Evolutionary conservation across 1,140 invertebrate genomes (phyloP), one percentile per base, ranked within the genome.

Genomic region (Meloidogyne floridensis): DNA sequence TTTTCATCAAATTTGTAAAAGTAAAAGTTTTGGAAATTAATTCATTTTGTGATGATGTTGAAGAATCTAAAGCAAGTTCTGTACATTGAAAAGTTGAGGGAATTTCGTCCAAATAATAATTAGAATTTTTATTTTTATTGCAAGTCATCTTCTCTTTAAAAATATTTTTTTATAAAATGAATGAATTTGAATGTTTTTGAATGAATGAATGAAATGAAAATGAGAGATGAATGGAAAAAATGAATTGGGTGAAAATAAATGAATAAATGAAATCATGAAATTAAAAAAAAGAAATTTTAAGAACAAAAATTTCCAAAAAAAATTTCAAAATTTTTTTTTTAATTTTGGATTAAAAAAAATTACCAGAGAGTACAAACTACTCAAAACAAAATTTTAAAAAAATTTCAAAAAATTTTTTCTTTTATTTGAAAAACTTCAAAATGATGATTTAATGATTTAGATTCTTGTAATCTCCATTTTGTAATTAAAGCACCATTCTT

Each of bases 361-460:
- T 32, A 32, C 1, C 3, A 47, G 47, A 47, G 56, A 59, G 15
- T 5, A 15, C 0, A 15, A 15, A 59, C 13, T 11, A 18, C 18
- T n/a, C 43, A 56, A 73, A 72, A 43, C 32, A 32, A 13, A 56
- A 20, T 5, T 18, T 5, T n/a, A 18, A 51, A n/a, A 72, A n/a
- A 53, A 47, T 72, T n/a, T 82, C 59, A 82, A 80, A 13, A 65
- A 15, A 9, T 32, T 32, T 32, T 32, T 74, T 82, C 81, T 20
- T 75, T 71, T 56, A 83, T 75, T 42, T 47, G 59, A 59, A 83
- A 83, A 18, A 83, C 81, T 42, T 83, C 71, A 70, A 74, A 83
- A 81, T 83, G 81, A 65, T 83, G 82, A 47, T 83, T 83, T n/a
- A 83, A 84, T n/a, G 13, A 53, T n/a, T 59, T 59, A 3, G 18